phyloP scores from a whole-genome alignment of 2,113 vertebrate genomes.

The Okapia johnstoni region DNA sequence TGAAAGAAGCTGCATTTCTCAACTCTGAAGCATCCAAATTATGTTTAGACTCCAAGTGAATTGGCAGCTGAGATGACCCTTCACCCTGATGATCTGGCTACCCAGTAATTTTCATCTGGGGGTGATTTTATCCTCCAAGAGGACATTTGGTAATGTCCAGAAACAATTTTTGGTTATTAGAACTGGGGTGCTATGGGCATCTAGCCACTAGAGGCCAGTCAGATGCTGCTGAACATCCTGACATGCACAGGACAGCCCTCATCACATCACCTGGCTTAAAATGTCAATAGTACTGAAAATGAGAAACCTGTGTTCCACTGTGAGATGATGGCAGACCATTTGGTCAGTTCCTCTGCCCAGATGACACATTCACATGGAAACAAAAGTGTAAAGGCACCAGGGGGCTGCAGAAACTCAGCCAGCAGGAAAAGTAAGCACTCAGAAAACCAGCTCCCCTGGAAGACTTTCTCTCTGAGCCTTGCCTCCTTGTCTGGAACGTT shows the following conservation, averaged over 20 bases:
- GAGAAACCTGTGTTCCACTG: neutral
- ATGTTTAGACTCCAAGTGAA: neutral
- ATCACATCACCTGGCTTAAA: neutral
- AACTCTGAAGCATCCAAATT: neutral
- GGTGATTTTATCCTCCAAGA: neutral
- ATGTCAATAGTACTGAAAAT: neutral
- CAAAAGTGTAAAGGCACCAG: neutral
- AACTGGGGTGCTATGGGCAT: neutral
- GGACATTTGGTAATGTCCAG: neutral
- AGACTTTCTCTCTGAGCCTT: neutral
- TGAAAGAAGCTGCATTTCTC: neutral
- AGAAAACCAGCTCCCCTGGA: neutral
- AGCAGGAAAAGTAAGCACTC: neutral
- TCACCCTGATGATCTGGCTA: neutral
- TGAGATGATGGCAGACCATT: neutral
- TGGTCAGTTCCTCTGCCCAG: neutral
- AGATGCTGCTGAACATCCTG: neutral
- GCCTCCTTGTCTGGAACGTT: neutral
- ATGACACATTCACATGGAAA: neutral
- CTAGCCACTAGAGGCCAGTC: neutral
- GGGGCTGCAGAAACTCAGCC: neutral
- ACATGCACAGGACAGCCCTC: neutral
- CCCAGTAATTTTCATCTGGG: neutral
- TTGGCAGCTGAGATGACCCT: neutral
- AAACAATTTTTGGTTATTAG: neutral